phyloP scores from a whole-genome alignment of 2,888 invertebrate genomes.

The Orthosia gothica region DNA sequence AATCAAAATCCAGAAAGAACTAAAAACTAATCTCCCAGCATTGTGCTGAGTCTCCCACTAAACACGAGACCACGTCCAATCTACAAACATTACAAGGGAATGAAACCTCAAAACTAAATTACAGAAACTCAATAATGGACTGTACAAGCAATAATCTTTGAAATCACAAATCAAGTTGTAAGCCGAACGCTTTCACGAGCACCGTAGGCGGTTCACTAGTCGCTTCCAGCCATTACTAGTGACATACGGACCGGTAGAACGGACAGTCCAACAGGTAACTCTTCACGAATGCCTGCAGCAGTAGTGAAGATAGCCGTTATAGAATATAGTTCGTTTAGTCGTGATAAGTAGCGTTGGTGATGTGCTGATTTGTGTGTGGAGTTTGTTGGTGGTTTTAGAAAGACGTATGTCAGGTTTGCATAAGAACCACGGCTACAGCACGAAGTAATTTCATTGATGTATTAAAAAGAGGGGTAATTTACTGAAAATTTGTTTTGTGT shows the following conservation, averaged over 20 bases:
- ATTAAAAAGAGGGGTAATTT: too few species aligned
- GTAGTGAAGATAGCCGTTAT: conserved; percentile 30
- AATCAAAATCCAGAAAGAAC: neutral
- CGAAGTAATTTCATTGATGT: too few species aligned
- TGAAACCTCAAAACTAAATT: conserved; percentile 81
- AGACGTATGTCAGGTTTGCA: neutral
- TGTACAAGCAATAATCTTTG: conserved; percentile 87
- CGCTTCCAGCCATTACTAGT: conserved; percentile 84
- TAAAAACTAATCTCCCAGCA: neutral
- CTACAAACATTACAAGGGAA: conserved; percentile 70
- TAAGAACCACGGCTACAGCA: too few species aligned
- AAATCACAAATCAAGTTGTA: conserved; percentile 90
- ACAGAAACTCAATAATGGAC: conserved; percentile 83
- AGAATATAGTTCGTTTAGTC: conserved; percentile 28
- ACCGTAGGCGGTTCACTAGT: conserved; percentile 86
- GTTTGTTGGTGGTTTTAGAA: neutral
- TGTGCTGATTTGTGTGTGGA: conserved; percentile 2
- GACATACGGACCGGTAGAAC: conserved; percentile 71
- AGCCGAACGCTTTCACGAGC: conserved; percentile 88
- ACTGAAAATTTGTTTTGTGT: too few species aligned
- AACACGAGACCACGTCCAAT: conserved; percentile 50
- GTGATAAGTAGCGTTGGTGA: conserved; percentile 10
- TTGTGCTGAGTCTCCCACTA: conserved; percentile 23
- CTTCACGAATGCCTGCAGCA: conserved; percentile 47
- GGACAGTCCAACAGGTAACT: conserved; percentile 43